phyloP scores from a whole-genome alignment of 2,113 vertebrate species.

The Cavia porcellus region DNA sequence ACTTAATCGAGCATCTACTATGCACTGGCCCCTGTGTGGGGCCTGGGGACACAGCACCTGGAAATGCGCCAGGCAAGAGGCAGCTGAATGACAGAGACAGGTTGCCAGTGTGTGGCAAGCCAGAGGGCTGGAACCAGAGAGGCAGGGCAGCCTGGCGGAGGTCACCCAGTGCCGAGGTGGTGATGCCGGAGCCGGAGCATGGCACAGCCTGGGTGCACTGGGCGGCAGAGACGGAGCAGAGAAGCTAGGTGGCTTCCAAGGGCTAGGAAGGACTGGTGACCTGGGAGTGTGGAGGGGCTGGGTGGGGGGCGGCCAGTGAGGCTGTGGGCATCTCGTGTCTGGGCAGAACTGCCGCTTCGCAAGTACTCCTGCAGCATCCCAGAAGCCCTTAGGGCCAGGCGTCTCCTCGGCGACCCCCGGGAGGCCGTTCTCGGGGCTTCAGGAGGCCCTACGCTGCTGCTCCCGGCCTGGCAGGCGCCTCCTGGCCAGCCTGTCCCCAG shows the following conservation, averaged over 20 bases:
- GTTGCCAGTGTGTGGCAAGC: neutral
- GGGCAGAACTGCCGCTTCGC: neutral
- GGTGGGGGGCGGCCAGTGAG: neutral
- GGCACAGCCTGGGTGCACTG: neutral
- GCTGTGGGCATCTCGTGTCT: neutral
- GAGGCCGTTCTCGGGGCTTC: too few species aligned
- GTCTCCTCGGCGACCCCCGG: neutral
- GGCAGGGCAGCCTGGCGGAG: neutral
- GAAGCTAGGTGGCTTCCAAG: neutral
- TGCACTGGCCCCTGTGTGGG: neutral
- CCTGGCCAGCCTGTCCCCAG: too few species aligned
- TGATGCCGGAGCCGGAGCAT: neutral
- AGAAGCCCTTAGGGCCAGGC: neutral
- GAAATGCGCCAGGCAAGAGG: neutral
- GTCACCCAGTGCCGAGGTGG: neutral
- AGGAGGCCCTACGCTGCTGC: neutral
- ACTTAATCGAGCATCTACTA: neutral
- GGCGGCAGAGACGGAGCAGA: neutral
- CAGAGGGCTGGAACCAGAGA: neutral
- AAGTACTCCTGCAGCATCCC: neutral
- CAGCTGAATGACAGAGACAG: too few species aligned
- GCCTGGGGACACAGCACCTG: neutral
- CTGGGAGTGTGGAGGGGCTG: neutral
- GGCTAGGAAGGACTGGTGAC: neutral
- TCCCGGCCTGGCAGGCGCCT: neutral